Conservation (phyloP, 1,140 invertebrate genomes). For the Conus ventricosus region DNA sequence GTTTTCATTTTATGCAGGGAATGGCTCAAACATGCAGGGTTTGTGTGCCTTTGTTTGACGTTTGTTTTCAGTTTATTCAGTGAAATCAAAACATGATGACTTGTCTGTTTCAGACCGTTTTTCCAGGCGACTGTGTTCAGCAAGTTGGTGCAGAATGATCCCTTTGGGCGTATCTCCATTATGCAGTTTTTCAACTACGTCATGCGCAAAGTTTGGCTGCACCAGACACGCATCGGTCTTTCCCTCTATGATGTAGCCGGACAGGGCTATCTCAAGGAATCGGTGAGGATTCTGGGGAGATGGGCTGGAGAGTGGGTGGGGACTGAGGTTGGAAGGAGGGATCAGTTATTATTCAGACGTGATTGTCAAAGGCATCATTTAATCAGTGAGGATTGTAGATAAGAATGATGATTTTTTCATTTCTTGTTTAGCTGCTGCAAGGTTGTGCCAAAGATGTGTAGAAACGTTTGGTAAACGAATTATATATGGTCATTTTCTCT, state of each 20-base stretch:
- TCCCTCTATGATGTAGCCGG: constrained; percentile 95
- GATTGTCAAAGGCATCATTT: background rate
- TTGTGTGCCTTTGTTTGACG: too few relatives aligned
- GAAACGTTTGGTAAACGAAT: too few relatives aligned
- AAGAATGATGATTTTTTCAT: too few relatives aligned
- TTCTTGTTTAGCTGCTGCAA: too few relatives aligned
- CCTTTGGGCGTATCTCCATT: constrained; percentile 81
- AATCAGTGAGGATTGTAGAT: background rate
- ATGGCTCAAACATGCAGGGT: too few relatives aligned
- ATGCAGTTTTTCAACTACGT: constrained; percentile 94
- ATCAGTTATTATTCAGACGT: background rate
- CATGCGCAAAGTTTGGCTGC: constrained; percentile 95
- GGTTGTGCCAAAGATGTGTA: too few relatives aligned
- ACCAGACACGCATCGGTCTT: constrained; percentile 93
- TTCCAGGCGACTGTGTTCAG: constrained; percentile 91
- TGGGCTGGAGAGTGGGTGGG: too few relatives aligned
- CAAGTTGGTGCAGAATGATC: constrained; percentile 88
- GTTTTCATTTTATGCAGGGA: too few relatives aligned
- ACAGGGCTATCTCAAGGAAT: constrained; percentile 92
- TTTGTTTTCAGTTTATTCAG: too few relatives aligned
- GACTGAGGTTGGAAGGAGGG: too few relatives aligned
- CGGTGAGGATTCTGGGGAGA: constrained; percentile 76
- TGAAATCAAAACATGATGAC: background rate
- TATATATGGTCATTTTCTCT: too few relatives aligned
- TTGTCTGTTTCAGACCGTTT: constrained; percentile 78